phyloP scores from a whole-genome alignment of 2,888 invertebrate species.

The Pterostichus madidus region DNA sequence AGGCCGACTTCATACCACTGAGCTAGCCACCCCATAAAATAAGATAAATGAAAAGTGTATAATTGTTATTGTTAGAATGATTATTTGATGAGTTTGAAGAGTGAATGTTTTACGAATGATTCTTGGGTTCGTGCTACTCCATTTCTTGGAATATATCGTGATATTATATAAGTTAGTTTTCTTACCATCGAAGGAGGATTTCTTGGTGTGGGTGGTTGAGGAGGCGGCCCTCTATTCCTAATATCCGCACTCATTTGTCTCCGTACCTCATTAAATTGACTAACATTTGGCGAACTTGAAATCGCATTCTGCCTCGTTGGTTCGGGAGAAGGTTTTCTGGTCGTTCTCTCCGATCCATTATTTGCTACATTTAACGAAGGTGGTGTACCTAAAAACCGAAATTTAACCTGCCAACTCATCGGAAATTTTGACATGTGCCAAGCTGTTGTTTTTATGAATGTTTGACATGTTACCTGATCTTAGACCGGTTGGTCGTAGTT shows the following conservation, averaged over 20 bases:
- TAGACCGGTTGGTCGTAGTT: constrained; percentile 86
- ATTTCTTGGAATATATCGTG: too few species aligned
- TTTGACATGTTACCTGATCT: constrained; percentile 71
- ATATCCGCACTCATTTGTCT: constrained; percentile 76
- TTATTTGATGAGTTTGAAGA: too few species aligned
- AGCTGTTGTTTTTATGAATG: constrained; percentile 26
- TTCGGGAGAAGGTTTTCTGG: constrained; percentile 67
- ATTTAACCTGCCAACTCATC: constrained; percentile 57
- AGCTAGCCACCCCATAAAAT: too few species aligned
- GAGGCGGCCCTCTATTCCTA: constrained; percentile 87
- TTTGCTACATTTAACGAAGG: constrained; percentile 60
- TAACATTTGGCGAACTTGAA: neutral
- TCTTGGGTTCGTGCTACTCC: too few species aligned
- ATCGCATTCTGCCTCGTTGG: constrained; percentile 71
- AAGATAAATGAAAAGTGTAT: too few species aligned
- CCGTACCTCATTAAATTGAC: constrained; percentile 73
- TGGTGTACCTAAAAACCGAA: constrained; percentile 66
- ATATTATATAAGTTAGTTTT: neutral
- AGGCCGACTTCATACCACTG: too few species aligned
- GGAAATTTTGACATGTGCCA: too few species aligned
- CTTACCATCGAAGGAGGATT: constrained; percentile 47
- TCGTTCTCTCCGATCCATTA: constrained; percentile 61
- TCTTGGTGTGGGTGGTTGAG: constrained; percentile 85
- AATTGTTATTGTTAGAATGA: too few species aligned
- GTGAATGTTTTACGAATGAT: too few species aligned